phyloP scores from a whole-genome alignment of 2,113 vertebrate species.

The Pelecanus crispus region DNA sequence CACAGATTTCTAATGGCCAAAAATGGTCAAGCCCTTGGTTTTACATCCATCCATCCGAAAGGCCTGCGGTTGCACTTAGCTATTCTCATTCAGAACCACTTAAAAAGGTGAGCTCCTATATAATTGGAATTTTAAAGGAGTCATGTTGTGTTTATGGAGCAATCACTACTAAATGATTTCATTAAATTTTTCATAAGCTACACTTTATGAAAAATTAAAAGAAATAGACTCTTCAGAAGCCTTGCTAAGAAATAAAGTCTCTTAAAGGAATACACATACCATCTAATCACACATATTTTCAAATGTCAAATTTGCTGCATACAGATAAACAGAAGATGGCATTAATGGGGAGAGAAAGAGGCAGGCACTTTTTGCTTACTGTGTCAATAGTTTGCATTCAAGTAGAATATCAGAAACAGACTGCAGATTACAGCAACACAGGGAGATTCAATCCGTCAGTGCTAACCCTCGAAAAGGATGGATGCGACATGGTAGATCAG shows the following conservation, averaged over 20 bases:
- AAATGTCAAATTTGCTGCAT: background rate
- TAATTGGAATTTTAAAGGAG: constrained; percentile 66
- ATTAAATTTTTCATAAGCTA: constrained; percentile 68
- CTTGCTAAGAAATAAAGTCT: constrained; percentile 26
- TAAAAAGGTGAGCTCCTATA: constrained; percentile 51
- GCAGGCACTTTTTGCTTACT: background rate
- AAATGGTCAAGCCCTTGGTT: background rate
- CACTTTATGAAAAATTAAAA: constrained; percentile 69
- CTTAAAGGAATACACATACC: constrained; percentile 32
- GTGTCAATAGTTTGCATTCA: background rate
- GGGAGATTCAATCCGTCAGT: background rate
- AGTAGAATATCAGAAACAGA: background rate
- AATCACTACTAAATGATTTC: constrained; percentile 68
- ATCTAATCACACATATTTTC: background rate
- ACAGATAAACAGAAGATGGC: background rate
- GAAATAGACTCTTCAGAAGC: constrained; percentile 55
- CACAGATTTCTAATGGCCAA: background rate
- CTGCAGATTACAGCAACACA: background rate
- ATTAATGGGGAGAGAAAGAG: background rate
- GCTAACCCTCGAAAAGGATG: rapidly evolving
- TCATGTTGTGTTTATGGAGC: constrained; percentile 62
- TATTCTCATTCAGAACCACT: constrained; percentile 31
- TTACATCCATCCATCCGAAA: background rate
- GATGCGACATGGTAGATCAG: rapidly evolving
- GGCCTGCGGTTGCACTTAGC: background rate